Base-by-base conservation (phyloP, 2,888 invertebrate genomes). In the Diplolepis rosae region DNA sequence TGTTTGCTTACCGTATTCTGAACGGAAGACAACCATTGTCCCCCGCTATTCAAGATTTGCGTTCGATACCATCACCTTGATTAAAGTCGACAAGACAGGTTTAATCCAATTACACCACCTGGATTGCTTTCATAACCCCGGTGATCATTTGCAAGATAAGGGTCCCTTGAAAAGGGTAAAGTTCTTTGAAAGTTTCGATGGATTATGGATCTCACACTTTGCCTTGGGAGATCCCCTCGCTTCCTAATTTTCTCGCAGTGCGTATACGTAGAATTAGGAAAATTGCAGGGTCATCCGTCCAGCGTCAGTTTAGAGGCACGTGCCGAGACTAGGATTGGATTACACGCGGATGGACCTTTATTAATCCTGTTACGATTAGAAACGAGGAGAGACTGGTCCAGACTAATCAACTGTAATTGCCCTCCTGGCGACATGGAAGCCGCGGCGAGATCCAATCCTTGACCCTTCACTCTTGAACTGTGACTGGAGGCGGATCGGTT, bases 341-440 rank as follows among this genome's bases (percentile, higher is more conserved):
- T 79, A 79, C 78, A 77, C 72, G 75, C 77, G 82, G 74, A 72
- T 73, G 72, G 74, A 70, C 77, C 82, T 81, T 84, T 84, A 84
- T 84, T 83, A 84, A 84, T 84, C 81, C 79, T 77, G 80, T 84
- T 82, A 82, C 61, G 72, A 75, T 74, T 68, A 74, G 66, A 68
- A 67, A 74, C 68, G 72, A 71, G 71, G 72, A 75, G 73, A 79
- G 68, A 71, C 72, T 68, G 73, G 70, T 75, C 65, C 66, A 70
- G 78, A 77, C 77, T 82, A 82, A 82, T 83, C 80, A 79, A 76
- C 74, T 68, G 76, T 83, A 83, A 83, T 83, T 83, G 77, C 78
- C 77, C 79, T 35, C 13, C 56, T 35, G 56, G 56, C 35, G 35
- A 22, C 56, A 24, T 51, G n/a, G 28, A 51, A 28, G 51, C 27